Conservation (phyloP, 2,888 invertebrate genomes). For the Drosophila tanythrix region DNA sequence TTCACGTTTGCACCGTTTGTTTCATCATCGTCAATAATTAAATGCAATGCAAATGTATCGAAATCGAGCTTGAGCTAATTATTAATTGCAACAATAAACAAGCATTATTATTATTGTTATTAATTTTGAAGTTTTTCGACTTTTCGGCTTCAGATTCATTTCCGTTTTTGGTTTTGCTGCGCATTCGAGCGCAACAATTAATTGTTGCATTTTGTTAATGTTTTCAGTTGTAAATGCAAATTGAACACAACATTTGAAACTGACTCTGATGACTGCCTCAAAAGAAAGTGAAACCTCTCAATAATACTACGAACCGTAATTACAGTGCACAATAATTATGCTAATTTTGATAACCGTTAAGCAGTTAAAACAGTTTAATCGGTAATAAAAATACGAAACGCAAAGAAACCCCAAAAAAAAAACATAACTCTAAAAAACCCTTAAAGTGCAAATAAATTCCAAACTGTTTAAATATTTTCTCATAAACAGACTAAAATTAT, state of each 20-base stretch:
- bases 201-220: slow-evolving; percentile 49
- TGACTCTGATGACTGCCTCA: slow-evolving; percentile 55
- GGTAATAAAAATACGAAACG: slow-evolving; percentile 16
- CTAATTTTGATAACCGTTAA: slow-evolving; percentile 66
- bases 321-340: slow-evolving; percentile 59
- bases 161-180: slow-evolving; percentile 64
- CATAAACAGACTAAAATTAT: slow-evolving; percentile 28
- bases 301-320: slow-evolving; percentile 51
- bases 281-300: slow-evolving; percentile 75
- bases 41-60: slow-evolving; percentile 65
- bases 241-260: slow-evolving; percentile 52
- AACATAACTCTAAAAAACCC: slow-evolving; percentile 28
- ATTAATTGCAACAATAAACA: slow-evolving; percentile 61
- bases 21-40: slow-evolving; percentile 62
- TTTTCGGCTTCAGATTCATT: slow-evolving; percentile 48
- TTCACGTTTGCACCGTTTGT: slow-evolving; percentile 67
- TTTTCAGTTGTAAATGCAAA: slow-evolving; percentile 60
- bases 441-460: slow-evolving; percentile 59
- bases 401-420: slow-evolving; percentile 17
- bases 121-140: slow-evolving; percentile 50
- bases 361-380: slow-evolving; percentile 32
- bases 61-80: slow-evolving; percentile 69
- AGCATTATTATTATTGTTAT: slow-evolving; percentile 22
- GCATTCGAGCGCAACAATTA: slow-evolving; percentile 78
- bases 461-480: slow-evolving; percentile 75